phyloP scores from a whole-genome alignment of 2,797 vertebrate species.

The Sebastes vulpes region DNA sequence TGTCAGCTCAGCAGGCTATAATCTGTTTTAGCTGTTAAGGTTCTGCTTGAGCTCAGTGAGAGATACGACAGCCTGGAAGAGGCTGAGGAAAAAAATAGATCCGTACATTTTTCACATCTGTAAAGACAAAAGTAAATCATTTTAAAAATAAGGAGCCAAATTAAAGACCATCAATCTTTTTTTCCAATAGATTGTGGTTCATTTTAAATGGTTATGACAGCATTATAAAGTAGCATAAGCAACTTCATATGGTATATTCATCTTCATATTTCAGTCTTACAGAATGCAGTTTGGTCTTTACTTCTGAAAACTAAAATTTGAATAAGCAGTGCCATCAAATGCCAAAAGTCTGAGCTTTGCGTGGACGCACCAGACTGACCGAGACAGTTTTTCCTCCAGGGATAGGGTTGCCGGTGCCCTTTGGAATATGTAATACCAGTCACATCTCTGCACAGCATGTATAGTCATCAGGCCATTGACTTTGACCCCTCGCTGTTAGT shows the following conservation, averaged over 20 bases:
- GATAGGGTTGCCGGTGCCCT: slow-evolving; percentile 52
- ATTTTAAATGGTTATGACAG: not conserved
- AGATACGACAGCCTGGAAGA: not conserved
- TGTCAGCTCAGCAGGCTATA: slow-evolving; percentile 23
- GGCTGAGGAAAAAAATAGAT: not conserved
- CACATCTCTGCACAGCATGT: slow-evolving; percentile 53
- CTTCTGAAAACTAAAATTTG: not conserved
- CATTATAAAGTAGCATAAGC: not conserved
- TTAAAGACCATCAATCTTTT: not conserved
- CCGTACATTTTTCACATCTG: not conserved
- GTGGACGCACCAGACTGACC: not conserved
- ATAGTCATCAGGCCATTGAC: slow-evolving; percentile 56
- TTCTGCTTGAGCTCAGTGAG: not conserved
- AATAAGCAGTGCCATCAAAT: not conserved
- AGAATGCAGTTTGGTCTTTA: not conserved
- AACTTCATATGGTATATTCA: not conserved
- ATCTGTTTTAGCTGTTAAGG: slow-evolving; percentile 16
- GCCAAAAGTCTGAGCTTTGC: slow-evolving; percentile 19
- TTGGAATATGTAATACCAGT: slow-evolving; percentile 56
- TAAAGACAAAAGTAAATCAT: not conserved
- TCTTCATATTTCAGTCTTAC: not conserved
- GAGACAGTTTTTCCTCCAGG: slow-evolving; percentile 4
- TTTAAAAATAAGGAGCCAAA: not conserved
- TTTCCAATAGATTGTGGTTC: not conserved
- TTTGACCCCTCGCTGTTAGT: slow-evolving; percentile 56